These are phyloP conservation scores for Zalophus californianus DNA, from an alignment of 2,797 vertebrate genomes.

Conservation along the genomic window DNA sequence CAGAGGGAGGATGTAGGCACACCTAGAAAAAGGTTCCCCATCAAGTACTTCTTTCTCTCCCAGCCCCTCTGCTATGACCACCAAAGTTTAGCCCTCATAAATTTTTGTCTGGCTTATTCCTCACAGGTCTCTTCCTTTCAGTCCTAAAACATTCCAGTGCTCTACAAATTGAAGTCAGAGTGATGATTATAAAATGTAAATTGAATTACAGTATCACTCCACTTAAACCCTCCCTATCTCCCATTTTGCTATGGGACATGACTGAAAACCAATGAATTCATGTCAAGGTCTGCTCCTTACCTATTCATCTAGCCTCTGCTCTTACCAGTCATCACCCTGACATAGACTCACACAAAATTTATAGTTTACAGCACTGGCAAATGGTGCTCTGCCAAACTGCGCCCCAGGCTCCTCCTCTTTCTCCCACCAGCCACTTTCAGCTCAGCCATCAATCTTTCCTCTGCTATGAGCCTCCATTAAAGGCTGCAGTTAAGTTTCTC, in stretches of 20 bases:
- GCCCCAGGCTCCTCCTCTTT: fast-evolving
- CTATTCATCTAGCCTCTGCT: background rate
- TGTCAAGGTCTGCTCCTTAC: background rate
- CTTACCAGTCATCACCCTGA: too few species aligned
- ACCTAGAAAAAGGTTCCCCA: too few species aligned
- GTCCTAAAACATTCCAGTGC: background rate
- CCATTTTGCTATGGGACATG: background rate
- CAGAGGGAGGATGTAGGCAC: too few species aligned
- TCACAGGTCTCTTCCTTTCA: background rate
- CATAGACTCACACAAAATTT: background rate
- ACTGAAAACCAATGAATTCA: background rate
- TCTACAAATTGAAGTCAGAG: background rate
- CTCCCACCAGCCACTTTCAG: background rate
- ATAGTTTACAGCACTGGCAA: background rate
- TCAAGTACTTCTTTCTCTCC: background rate
- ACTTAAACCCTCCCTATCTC: background rate
- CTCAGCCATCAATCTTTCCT: background rate
- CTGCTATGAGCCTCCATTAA: background rate
- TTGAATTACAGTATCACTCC: background rate
- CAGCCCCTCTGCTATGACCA: background rate
- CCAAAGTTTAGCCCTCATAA: background rate
- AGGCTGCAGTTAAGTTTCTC: background rate
- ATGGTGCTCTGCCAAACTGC: background rate
- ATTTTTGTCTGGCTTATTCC: background rate
- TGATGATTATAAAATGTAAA: background rate